Evolutionary conservation across 2,888 invertebrate species (phyloP), one percentile per base, ranked within the genome.

Genomic region (Conops quadrifasciatus): DNA sequence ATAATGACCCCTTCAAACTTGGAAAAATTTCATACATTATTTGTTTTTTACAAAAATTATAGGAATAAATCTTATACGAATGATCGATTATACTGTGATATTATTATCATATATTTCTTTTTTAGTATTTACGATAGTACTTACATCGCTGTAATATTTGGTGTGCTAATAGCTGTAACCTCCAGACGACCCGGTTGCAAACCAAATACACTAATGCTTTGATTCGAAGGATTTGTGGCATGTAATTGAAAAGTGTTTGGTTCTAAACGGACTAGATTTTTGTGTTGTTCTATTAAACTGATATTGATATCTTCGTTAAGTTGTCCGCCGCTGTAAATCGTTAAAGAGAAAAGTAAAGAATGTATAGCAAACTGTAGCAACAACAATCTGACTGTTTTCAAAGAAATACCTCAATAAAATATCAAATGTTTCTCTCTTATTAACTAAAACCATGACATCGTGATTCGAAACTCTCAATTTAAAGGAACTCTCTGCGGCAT

Each of bases 121-220:
- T 7, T 7, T 36, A 36, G 4, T 4, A 36, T 36, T 51, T 47
- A 65, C 43, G 5, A 47, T 43, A n/a, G n/a, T n/a, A 76, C 81
- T 80, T 74, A 85, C 83, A 83, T 79, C 75, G 84, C 84, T 79
- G 84, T 82, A 28, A 88, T 87, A 26, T 80, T 75, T 1, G 90
- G 89, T 0, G 89, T 88, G 30, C 89, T 87, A 77, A 89, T 89
- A 64, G 90, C 89, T 0, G 88, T 89, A 63, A 93, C 87, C 71
- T 90, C 89, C 0, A 91, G 88, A 79, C 91, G 90, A 58, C 94
- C 93, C 1, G 93, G 91, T 28, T 87, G 88, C 47, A 88, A 87
- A 19, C 91, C 93, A 66, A 88, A 86, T 0, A 90, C 87, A 78
- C 86, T 87, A 51, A 93, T 85, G 16, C 87, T 84, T 75, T 85